Evolutionary conservation across 1,140 invertebrate species (phyloP).

Genomic region (Sycobia sp.): DNA sequence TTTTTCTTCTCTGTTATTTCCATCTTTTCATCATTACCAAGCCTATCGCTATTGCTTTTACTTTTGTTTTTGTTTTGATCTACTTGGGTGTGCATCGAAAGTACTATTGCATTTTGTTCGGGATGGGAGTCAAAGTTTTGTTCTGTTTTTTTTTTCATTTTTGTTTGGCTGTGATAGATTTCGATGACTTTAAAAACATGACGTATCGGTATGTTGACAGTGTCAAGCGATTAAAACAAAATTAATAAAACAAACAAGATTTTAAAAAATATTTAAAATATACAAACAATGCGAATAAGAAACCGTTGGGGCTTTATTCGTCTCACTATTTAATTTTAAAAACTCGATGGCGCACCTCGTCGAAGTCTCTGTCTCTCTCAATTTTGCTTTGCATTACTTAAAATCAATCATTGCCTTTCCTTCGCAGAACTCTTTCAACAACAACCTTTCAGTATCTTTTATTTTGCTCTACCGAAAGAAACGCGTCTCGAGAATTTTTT

Average conservation of each 20-base stretch:
- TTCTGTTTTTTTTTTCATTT: slow-evolving; percentile 9
- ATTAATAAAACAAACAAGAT: slow-evolving; percentile 33
- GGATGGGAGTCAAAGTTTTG: slow-evolving; percentile 1
- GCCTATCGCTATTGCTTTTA: slow-evolving; percentile 15
- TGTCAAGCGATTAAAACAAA: slow-evolving; percentile 22
- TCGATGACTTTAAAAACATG: slow-evolving; percentile 13
- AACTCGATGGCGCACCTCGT: slow-evolving; percentile 33
- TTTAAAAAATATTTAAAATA: slow-evolving; percentile 26
- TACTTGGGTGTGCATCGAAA: slow-evolving; percentile 27
- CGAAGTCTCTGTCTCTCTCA: slow-evolving; percentile 18
- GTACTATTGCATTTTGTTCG: slow-evolving; percentile 15
- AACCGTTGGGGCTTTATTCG: slow-evolving; percentile 20
- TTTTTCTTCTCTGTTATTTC: neutral
- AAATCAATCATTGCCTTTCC: neutral
- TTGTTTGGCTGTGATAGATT: neutral
- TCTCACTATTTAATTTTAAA: slow-evolving; percentile 33
- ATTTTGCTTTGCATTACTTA: neutral
- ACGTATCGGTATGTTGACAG: slow-evolving; percentile 8
- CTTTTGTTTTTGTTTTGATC: slow-evolving; percentile 12
- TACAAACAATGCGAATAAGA: slow-evolving; percentile 21
- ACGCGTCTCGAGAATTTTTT: slow-evolving; percentile 34
- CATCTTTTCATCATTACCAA: slow-evolving; percentile 29
- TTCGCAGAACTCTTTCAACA: slow-evolving; percentile 17
- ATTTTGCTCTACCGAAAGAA: slow-evolving; percentile 31
- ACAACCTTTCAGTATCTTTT: no score